These are phyloP conservation scores for Lycocerus yunnanus DNA, from an alignment of 2,888 invertebrate genomes.

Conservation along the genomic window DNA sequence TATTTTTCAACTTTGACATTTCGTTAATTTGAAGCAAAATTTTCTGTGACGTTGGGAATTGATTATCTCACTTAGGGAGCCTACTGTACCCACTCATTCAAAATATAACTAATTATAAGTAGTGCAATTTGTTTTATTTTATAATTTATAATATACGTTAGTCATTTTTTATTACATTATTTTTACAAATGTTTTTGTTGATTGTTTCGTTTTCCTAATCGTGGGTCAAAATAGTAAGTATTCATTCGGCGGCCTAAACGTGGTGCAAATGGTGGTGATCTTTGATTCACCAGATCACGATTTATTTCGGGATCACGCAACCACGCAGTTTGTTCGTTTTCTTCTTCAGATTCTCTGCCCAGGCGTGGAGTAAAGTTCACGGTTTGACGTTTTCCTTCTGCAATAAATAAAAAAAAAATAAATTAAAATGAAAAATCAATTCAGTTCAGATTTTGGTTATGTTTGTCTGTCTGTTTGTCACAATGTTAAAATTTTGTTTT, in stretches of 20 bases:
- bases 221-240: conserved; percentile 52
- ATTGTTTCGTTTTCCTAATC: conserved; percentile 49
- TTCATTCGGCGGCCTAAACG: conserved; percentile 57
- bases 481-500: not conserved
- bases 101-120: not conserved
- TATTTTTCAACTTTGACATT: too few relatives aligned
- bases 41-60: too few relatives aligned
- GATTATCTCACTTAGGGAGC: too few relatives aligned
- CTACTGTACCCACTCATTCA: too few relatives aligned
- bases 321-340: conserved; percentile 40
- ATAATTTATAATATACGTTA: not conserved
- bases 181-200: conserved; percentile 11
- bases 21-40: too few relatives aligned
- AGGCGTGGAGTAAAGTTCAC: conserved; percentile 58
- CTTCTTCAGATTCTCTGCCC: conserved; percentile 55
- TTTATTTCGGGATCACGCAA: conserved; percentile 41
- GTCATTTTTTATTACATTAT: not conserved
- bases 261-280: conserved; percentile 58
- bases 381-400: conserved; percentile 48
- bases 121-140: not conserved
- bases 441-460: too few relatives aligned
- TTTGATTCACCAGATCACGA: conserved; percentile 47
- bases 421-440: too few relatives aligned
- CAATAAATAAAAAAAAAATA: not conserved
- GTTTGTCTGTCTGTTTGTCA: not conserved